Base-by-base conservation (phyloP, 2,888 invertebrate species). In the Crepidodera aurea region DNA sequence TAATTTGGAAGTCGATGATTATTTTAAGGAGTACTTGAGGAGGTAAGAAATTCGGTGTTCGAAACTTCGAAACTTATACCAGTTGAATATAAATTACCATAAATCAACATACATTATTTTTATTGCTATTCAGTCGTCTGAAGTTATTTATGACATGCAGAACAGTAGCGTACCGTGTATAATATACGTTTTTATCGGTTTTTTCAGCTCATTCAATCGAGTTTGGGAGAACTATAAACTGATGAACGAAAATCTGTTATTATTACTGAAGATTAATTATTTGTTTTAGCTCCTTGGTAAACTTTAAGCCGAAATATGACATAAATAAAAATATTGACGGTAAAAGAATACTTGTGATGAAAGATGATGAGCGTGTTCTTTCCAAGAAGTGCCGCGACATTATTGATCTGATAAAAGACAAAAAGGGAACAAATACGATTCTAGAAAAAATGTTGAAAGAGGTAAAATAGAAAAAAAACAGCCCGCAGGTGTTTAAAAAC, bases 231-330 rank as follows among this genome's bases (percentile, higher is more conserved):
- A n/a, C n/a, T n/a, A n/a, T n/a, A n/a, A n/a, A n/a, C n/a, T n/a
- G n/a, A n/a, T n/a, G n/a, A n/a, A n/a, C n/a, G n/a, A n/a, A n/a
- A n/a, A n/a, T n/a, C n/a, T n/a, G n/a, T n/a, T n/a, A n/a, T n/a
- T n/a, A n/a, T n/a, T n/a, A n/a, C n/a, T n/a, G n/a, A n/a, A n/a
- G n/a, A n/a, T 12, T 39, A 7, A 39, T 39, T 39, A 1, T 29
- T 46, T 48, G 56, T 60, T 63, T 39, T 42, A 71, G 70, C 29
- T 56, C 51, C 18, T 46, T 72, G 15, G n/a, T 67, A 40, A 77
- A 79, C 13, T 85, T 84, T 85, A 78, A 81, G 66, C 83, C 84
- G 0, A 70, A 74, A 8, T 79, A 78, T 66, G 74, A 75, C 58
- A 66, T 77, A 7, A 64, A 65, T 15, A 65, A 60, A n/a, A 69